Conservation (phyloP, 1,140 invertebrate species). For the Lamellibrachia luymesi region DNA sequence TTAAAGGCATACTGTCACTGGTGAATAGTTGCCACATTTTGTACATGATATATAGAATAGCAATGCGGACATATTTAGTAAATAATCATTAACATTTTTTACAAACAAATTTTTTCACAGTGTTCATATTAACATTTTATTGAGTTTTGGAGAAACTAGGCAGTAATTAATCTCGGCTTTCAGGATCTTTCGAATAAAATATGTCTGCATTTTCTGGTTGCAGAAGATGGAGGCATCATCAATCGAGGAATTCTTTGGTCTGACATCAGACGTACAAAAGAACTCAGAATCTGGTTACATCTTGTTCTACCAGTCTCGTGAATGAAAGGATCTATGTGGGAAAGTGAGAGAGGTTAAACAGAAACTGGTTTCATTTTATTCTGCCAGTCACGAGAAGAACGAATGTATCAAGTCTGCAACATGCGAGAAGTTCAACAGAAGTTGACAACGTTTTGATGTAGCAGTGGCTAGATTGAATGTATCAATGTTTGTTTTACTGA, state of each 20-base stretch:
- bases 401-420: too few relatives aligned
- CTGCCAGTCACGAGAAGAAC: background rate
- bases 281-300: conserved; percentile 97
- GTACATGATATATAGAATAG: too few relatives aligned
- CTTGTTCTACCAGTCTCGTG: conserved; percentile 97
- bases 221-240: conserved; percentile 98
- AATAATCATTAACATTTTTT: too few relatives aligned
- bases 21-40: too few relatives aligned
- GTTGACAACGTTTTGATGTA: too few relatives aligned
- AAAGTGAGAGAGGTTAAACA: background rate
- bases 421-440: too few relatives aligned
- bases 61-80: too few relatives aligned
- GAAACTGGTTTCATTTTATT: background rate
- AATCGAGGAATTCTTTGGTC: conserved; percentile 99
- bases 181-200: background rate
- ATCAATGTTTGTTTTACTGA: too few relatives aligned
- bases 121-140: too few relatives aligned
- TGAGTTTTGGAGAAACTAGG: background rate
- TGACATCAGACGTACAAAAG: conserved; percentile 97
- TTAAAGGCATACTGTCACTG: too few relatives aligned
- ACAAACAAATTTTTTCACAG: too few relatives aligned
- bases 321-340: conserved; percentile 49
- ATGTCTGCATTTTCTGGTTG: conserved; percentile 48
- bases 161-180: background rate
- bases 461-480: too few relatives aligned